A percentile compares a stretch with the other conserved stretches of the same genome.
Evolutionary conservation across 2,888 invertebrate genomes (phyloP).

Genomic region (Dynastes maya): DNA sequence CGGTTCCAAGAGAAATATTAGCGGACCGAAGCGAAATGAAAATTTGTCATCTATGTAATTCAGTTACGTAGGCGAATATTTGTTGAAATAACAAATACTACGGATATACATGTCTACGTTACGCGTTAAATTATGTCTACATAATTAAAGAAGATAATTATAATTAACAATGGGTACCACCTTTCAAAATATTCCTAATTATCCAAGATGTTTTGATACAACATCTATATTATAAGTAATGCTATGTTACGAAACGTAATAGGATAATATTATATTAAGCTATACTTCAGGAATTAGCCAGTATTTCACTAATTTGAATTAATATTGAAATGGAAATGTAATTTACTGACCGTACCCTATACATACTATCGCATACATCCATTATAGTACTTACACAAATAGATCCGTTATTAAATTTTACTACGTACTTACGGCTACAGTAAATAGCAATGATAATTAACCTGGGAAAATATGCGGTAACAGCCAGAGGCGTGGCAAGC

Average conservation of each 20-base stretch:
- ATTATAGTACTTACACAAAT: too few species aligned
- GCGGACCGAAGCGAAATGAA: conserved; percentile 13
- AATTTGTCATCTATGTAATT: conserved; percentile 26
- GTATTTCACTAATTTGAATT: too few species aligned
- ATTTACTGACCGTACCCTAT: too few species aligned
- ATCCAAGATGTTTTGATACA: neutral
- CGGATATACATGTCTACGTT: neutral
- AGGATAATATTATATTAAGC: neutral
- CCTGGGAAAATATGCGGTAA: too few species aligned
- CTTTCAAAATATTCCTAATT: neutral
- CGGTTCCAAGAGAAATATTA: conserved; percentile 34
- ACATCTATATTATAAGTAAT: neutral
- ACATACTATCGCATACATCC: too few species aligned
- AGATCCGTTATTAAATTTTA: too few species aligned
- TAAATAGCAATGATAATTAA: too few species aligned
- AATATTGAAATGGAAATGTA: neutral
- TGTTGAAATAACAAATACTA: neutral
- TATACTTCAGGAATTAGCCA: too few species aligned
- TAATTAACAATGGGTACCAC: neutral
- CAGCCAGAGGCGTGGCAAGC: too few species aligned
- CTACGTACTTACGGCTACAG: too few species aligned
- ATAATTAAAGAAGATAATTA: neutral
- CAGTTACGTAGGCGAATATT: conserved; percentile 11
- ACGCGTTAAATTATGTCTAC: neutral
- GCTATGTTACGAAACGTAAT: neutral